Conservation (phyloP, 2,888 invertebrate genomes). For the Malachius bipustulatus region DNA sequence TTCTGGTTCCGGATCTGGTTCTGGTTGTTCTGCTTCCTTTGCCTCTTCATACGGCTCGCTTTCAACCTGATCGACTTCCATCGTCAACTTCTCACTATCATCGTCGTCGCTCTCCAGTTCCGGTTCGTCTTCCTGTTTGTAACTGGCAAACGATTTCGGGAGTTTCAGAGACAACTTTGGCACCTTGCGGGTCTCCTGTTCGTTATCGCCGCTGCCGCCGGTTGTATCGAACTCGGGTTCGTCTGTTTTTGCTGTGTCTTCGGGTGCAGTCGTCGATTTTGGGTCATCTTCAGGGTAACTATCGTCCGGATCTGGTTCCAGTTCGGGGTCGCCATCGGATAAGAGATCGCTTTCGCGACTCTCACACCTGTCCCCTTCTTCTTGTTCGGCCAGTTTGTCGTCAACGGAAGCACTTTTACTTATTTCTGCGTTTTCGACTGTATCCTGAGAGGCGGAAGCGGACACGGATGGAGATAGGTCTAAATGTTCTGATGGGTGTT, state of each 20-base stretch:
- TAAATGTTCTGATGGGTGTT: too few relatives aligned
- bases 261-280: not conserved
- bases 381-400: too few relatives aligned
- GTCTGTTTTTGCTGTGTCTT: conserved; percentile 7
- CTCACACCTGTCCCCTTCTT: too few relatives aligned
- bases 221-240: conserved; percentile 30
- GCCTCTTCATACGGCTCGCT: conserved; percentile 33
- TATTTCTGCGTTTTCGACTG: too few relatives aligned
- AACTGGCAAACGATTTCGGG: conserved; percentile 31
- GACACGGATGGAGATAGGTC: too few relatives aligned
- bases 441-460: too few relatives aligned
- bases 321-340: too few relatives aligned
- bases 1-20: conserved; percentile 15
- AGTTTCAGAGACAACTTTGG: conserved; percentile 57
- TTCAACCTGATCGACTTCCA: conserved; percentile 41
- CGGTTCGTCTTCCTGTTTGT: conserved; percentile 26
- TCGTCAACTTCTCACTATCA: conserved; percentile 47
- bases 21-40: conserved; percentile 18
- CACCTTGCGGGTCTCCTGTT: conserved; percentile 30
- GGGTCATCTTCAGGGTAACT: not conserved
- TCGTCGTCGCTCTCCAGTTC: conserved; percentile 38
- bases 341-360: too few relatives aligned
- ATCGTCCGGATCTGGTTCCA: not conserved
- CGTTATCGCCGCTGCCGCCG: conserved; percentile 15
- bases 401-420: too few relatives aligned